phyloP scores from a whole-genome alignment of 2,113 vertebrate genomes.

The Petrocephalus zakoni region DNA sequence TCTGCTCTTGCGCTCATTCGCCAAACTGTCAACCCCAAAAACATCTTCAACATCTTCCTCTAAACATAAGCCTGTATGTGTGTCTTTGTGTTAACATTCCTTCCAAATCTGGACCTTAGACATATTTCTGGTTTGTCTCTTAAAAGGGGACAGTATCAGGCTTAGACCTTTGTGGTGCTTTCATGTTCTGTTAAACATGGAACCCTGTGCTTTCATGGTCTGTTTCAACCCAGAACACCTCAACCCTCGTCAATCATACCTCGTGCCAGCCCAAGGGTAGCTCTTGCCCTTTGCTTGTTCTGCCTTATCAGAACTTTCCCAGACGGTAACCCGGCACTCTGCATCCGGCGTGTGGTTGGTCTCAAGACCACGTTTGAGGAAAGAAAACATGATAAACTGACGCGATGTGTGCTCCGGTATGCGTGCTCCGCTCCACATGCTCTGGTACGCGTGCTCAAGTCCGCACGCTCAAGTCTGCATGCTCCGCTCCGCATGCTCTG shows the following conservation, averaged over 20 bases:
- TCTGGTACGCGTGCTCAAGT: no score
- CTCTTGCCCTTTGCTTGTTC: neutral
- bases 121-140: neutral
- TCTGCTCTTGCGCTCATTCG: neutral
- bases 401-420: no score
- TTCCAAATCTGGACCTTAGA: neutral
- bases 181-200: neutral
- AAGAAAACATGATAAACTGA: neutral
- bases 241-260: neutral
- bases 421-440: no score
- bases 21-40: neutral
- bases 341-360: neutral
- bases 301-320: neutral
- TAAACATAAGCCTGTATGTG: neutral
- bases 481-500: no score
- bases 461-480: no score
- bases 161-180: neutral
- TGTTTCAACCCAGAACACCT: neutral
- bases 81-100: neutral
- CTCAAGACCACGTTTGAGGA: neutral
- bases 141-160: neutral
- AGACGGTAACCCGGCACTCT: neutral
- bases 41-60: neutral
- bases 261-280: neutral
- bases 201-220: neutral